These are phyloP conservation scores for Enteromius mattozi DNA, from an alignment of 2,797 vertebrate species.

Conservation along the genomic window DNA sequence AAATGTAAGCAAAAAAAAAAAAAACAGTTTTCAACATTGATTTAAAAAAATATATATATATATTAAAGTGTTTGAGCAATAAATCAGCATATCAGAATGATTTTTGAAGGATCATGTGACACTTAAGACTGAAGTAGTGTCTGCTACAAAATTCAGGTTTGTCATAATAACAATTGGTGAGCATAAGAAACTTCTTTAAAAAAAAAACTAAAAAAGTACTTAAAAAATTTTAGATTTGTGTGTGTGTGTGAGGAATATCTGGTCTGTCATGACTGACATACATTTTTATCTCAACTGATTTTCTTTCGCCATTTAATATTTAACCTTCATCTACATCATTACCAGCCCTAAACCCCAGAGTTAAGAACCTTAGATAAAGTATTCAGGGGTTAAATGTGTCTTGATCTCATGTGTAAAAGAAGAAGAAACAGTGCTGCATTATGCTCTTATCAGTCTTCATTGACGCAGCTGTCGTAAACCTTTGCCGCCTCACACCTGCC, in stretches of 20 bases:
- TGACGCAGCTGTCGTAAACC: slow-evolving; percentile 52
- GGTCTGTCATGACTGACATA: neutral
- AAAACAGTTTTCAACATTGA: neutral
- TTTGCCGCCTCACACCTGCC: slow-evolving; percentile 29
- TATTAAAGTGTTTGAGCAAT: too few relatives aligned
- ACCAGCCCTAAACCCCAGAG: neutral
- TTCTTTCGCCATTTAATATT: slow-evolving; percentile 39
- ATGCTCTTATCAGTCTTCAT: slow-evolving; percentile 57
- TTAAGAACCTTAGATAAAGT: slow-evolving; percentile 22
- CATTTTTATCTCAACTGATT: slow-evolving; percentile 16
- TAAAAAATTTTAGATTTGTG: neutral
- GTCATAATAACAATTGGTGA: neutral
- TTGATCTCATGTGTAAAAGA: slow-evolving; percentile 11
- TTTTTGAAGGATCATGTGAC: neutral
- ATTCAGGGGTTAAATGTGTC: slow-evolving; percentile 20
- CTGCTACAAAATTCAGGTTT: neutral
- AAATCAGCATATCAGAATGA: neutral
- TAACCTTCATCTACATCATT: slow-evolving; percentile 20
- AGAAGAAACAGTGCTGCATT: slow-evolving; percentile 40
- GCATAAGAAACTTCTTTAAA: neutral
- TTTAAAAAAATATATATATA: too few relatives aligned
- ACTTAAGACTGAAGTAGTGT: neutral
- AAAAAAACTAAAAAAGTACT: neutral
- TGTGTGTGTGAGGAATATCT: too few relatives aligned
- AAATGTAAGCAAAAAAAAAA: neutral